Conservation (phyloP, 2,113 vertebrate genomes). For the Vanacampus margaritifer region DNA sequence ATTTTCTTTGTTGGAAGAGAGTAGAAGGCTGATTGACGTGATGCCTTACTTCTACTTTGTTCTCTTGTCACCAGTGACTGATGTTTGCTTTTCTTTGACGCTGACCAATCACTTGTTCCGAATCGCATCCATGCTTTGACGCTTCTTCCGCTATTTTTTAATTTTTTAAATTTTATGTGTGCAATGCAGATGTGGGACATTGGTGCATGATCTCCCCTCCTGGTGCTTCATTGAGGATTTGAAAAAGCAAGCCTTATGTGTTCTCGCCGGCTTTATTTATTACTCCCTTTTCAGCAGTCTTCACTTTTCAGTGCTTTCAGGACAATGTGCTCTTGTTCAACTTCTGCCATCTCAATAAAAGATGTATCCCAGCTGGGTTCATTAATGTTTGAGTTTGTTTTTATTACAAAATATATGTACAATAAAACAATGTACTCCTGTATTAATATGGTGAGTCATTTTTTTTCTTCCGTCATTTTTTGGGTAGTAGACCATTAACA, state of each 20-base stretch:
- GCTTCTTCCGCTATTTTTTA: conserved; percentile 18
- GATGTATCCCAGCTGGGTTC: background rate
- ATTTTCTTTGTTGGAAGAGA: conserved; percentile 26
- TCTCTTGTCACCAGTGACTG: background rate
- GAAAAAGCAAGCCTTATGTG: conserved; percentile 11
- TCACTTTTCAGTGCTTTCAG: conserved; percentile 28
- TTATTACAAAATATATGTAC: conserved; percentile 73
- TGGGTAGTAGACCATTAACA: conserved; percentile 27
- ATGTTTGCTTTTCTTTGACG: conserved; percentile 20
- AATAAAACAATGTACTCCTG: conserved; percentile 62
- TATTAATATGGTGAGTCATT: conserved; percentile 21
- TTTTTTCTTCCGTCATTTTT: conserved; percentile 8
- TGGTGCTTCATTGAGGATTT: conserved; percentile 4
- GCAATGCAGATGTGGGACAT: conserved; percentile 33
- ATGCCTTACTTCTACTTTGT: conserved; percentile 50
- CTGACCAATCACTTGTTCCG: conserved; percentile 42
- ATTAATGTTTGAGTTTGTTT: conserved; percentile 43
- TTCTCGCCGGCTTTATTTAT: conserved; percentile 40
- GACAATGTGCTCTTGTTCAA: conserved; percentile 37
- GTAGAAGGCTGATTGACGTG: conserved; percentile 21
- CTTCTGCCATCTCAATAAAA: conserved; percentile 46
- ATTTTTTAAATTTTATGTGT: conserved; percentile 31
- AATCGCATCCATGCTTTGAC: background rate
- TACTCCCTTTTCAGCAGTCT: conserved; percentile 28
- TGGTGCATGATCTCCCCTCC: conserved; percentile 30